Evolutionary conservation across 1,140 invertebrate genomes (phyloP).

Genomic region (Drosophila nigromelanica): DNA sequence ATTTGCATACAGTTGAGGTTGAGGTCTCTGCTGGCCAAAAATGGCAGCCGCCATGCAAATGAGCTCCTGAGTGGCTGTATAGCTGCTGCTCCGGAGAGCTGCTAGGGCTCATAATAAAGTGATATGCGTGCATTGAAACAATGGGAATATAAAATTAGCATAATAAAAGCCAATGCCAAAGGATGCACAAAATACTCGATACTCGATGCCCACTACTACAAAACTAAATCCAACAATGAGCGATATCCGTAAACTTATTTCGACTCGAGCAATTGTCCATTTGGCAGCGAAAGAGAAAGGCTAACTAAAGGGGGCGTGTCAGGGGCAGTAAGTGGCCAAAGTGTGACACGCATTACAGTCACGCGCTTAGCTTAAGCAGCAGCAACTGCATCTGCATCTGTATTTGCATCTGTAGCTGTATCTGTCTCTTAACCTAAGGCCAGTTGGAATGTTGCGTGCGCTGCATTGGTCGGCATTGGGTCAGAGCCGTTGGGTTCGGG

Average conservation of each 20-base stretch:
- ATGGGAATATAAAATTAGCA: conserved; percentile 79
- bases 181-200: conserved; percentile 30
- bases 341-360: conserved; percentile 71
- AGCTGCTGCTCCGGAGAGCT: neutral
- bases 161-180: conserved; percentile 75
- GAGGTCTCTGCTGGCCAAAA: conserved; percentile 68
- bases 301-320: conserved; percentile 7
- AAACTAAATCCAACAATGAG: conserved; percentile 36
- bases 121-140: conserved; percentile 76
- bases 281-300: conserved; percentile 7
- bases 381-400: neutral
- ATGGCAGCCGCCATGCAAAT: conserved; percentile 78
- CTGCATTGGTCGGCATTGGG: conserved; percentile 36
- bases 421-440: conserved; percentile 18
- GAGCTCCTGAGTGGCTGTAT: conserved; percentile 12
- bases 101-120: conserved; percentile 66
- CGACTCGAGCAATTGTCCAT: conserved; percentile 40
- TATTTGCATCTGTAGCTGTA: conserved; percentile 24
- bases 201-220: conserved; percentile 30
- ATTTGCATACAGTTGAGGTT: conserved; percentile 76
- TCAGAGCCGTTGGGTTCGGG: conserved; percentile 9
- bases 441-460: conserved; percentile 49
- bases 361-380: conserved; percentile 49
- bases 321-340: conserved; percentile 27
- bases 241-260: conserved; percentile 40